Evolutionary conservation across 2,797 vertebrate genomes (phyloP), one percentile per base, ranked within the genome.

Genomic region (Pipistrellus nathusii): DNA sequence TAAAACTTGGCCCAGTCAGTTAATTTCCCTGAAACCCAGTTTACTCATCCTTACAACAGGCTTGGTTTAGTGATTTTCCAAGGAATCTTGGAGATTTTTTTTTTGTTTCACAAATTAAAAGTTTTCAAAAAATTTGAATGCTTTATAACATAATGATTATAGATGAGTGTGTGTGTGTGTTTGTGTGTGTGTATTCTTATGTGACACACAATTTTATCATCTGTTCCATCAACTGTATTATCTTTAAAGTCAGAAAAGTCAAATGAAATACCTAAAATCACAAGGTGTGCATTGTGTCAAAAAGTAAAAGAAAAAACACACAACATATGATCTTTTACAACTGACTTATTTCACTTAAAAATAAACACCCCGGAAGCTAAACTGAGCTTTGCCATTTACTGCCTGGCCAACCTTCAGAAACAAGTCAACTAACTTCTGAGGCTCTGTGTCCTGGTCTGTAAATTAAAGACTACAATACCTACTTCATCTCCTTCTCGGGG

Each of bases 391-490:
- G 25, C 2, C 18, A 90, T 25, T 48, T 73, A n/a, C 32, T 86
- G 80, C n/a, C 18, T 75, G 10, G 41, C 18, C 32, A 85, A 95
- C 51, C 64, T 88, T 94, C 46, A 94, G 66, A 90, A 90, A 62
- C 38, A 94, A 94, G 72, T 81, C 10, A 30, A 64, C 84, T 88
- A 87, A 55, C 35, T 90, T 88, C 27, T 75, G 32, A 93, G 32
- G 27, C 27, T 88, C 48, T 13, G 35, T 85, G 85, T 90, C n/a
- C 64, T 94, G 41, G 30, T 68, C 53, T 95, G 21, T 85, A 94
- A 95, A 91, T 85, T 69, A 71, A 91, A 82, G 62, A 51, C 73
- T 30, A 71, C 38, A 80, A 82, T 64, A 82, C 20, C 3, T 55
- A 46, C 59, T 86, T 51, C 87, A 8, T 64, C 64, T 83, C 62